These are phyloP conservation scores for Hartigia nigra DNA, from an alignment of 2,888 invertebrate genomes.

Conservation along the genomic window DNA sequence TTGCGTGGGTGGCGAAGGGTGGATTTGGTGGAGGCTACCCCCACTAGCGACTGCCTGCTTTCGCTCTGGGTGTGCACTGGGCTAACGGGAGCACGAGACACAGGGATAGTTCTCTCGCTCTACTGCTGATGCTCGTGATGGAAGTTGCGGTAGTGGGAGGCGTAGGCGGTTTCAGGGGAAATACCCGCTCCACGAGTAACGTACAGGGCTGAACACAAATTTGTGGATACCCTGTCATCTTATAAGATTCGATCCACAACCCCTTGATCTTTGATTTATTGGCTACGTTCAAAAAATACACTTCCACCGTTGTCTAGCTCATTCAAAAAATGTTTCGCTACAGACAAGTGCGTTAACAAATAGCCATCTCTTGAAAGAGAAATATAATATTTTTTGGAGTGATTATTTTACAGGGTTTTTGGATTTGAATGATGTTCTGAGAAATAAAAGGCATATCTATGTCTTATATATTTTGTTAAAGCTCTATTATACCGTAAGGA, in stretches of 20 bases:
- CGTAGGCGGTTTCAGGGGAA: conserved; percentile 6
- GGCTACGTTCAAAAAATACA: background rate
- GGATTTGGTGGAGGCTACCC: conserved; percentile 29
- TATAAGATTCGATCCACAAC: background rate
- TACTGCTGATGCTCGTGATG: background rate
- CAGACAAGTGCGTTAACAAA: background rate
- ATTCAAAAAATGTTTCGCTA: background rate
- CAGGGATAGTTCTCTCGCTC: background rate
- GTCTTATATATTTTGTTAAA: background rate
- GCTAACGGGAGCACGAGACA: conserved; percentile 16
- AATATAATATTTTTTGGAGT: no score
- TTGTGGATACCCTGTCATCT: background rate
- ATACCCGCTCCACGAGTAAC: background rate
- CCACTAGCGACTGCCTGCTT: conserved; percentile 28
- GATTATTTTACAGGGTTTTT: no score
- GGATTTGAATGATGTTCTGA: no score
- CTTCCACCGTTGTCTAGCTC: background rate
- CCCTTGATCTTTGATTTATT: background rate
- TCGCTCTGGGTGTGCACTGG: conserved; percentile 38
- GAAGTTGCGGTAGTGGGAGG: background rate
- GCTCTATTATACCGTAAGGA: background rate
- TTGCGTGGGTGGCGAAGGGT: conserved; percentile 57
- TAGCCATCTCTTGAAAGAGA: background rate
- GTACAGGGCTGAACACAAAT: background rate
- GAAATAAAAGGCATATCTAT: background rate